Conservation (phyloP, 2,888 invertebrate species). For the Agonopterix subpropinquella region DNA sequence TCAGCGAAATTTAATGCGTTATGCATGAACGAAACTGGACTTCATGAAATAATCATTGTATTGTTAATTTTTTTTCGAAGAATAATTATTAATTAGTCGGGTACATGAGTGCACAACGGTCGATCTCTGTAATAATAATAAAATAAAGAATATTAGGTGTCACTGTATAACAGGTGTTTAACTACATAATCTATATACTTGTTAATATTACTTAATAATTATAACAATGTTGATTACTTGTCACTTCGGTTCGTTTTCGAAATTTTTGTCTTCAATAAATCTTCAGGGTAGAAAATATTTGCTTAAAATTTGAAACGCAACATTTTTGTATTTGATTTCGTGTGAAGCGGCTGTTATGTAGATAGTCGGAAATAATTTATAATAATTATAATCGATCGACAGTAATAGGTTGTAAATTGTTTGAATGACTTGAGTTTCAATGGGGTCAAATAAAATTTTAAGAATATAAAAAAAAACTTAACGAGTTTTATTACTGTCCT, state of each 20-base stretch:
- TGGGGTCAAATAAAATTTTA: constrained; percentile 73
- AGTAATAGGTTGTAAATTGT: constrained; percentile 63
- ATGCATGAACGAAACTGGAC: too few relatives aligned
- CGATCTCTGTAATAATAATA: constrained; percentile 32
- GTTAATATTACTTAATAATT: constrained; percentile 70
- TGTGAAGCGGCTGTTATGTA: constrained; percentile 31
- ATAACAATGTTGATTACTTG: constrained; percentile 65
- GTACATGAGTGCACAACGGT: constrained; percentile 31
- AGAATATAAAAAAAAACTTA: constrained; percentile 33
- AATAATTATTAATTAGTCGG: too few relatives aligned
- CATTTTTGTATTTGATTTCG: constrained; percentile 16
- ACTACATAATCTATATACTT: constrained; percentile 71
- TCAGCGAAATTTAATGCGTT: too few relatives aligned
- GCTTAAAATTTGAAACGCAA: constrained; percentile 22
- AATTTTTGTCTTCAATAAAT: constrained; percentile 15
- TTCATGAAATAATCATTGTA: too few relatives aligned
- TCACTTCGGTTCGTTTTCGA: constrained; percentile 34
- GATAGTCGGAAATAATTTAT: constrained; percentile 46
- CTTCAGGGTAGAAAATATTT: constrained; percentile 38
- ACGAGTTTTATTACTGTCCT: constrained; percentile 23
- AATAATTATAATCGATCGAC: constrained; percentile 36
- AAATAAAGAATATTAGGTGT: constrained; percentile 65
- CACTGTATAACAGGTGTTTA: constrained; percentile 74
- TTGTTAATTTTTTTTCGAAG: too few relatives aligned
- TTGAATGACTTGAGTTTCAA: constrained; percentile 64